phyloP scores from a whole-genome alignment of 2,888 invertebrate species.

The Vesta saturnalis region DNA sequence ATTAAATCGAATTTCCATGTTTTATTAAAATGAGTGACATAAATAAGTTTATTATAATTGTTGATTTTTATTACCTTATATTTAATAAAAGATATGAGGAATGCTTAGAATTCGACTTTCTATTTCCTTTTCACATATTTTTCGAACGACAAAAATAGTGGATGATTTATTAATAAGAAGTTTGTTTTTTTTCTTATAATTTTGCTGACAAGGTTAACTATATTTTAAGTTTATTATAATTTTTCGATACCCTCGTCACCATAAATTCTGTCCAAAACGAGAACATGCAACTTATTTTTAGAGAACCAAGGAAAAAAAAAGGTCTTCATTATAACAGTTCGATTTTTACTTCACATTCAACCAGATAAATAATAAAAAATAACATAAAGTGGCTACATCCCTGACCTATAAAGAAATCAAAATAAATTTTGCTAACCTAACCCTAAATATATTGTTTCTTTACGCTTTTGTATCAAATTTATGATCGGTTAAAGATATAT shows the following conservation, averaged over 20 bases:
- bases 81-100: slow-evolving; percentile 3
- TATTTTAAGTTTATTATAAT: slow-evolving; percentile 1
- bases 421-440: not conserved
- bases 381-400: not conserved
- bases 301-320: not conserved
- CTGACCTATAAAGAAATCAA: not conserved
- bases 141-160: not conserved
- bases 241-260: not conserved
- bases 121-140: slow-evolving; percentile 10
- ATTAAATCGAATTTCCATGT: slow-evolving; percentile 33
- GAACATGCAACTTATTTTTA: slow-evolving; percentile 9
- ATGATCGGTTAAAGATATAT: not conserved
- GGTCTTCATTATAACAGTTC: not conserved
- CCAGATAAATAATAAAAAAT: not conserved
- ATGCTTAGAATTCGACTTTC: slow-evolving; percentile 4
- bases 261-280: not conserved
- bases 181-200: not conserved
- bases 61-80: slow-evolving; percentile 18
- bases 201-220: not conserved
- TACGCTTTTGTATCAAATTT: slow-evolving; percentile 1
- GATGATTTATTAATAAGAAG: slow-evolving; percentile 9
- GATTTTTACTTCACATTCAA: slow-evolving; percentile 7
- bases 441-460: not conserved
- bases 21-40: slow-evolving; percentile 30
- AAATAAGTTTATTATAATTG: slow-evolving; percentile 31